Percentiles rank a stretch among this genome's conserved stretches.
phyloP scores from a whole-genome alignment of 2,797 vertebrate species.

The Acanthurus leucopareius region DNA sequence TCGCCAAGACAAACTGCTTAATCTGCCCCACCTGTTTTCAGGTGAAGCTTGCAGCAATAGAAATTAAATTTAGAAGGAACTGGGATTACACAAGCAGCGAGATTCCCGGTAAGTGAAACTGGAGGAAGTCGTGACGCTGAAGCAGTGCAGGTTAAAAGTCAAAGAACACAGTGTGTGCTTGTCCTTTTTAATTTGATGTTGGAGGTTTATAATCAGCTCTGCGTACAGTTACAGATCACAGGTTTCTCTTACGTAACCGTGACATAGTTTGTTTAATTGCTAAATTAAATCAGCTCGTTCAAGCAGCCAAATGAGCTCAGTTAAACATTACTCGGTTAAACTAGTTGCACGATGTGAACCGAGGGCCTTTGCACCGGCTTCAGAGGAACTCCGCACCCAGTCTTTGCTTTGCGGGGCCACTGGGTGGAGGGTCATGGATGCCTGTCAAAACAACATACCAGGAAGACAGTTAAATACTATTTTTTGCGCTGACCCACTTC shows the following conservation, averaged over 20 bases:
- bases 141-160: not conserved
- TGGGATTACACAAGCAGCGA: no score
- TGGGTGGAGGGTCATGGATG: no score
- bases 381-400: not conserved
- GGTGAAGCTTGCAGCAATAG: no score
- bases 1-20: no score
- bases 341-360: no score
- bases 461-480: not conserved
- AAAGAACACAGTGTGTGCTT: not conserved
- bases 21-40: no score
- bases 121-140: not conserved
- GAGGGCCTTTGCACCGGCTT: not conserved
- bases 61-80: no score
- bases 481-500: not conserved
- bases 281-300: not conserved
- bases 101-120: not conserved
- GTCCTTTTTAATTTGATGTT: not conserved
- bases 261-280: not conserved
- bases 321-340: no score
- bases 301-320: not conserved
- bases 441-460: slow-evolving; percentile 45
- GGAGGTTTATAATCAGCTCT: not conserved
- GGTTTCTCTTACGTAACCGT: not conserved
- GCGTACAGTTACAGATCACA: no score
- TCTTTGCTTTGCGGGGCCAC: no score